A percentile compares a stretch with the other conserved stretches of the same genome.
Evolutionary conservation across 2,797 vertebrate genomes (phyloP).

Genomic region (Rhynchonycteris naso): DNA sequence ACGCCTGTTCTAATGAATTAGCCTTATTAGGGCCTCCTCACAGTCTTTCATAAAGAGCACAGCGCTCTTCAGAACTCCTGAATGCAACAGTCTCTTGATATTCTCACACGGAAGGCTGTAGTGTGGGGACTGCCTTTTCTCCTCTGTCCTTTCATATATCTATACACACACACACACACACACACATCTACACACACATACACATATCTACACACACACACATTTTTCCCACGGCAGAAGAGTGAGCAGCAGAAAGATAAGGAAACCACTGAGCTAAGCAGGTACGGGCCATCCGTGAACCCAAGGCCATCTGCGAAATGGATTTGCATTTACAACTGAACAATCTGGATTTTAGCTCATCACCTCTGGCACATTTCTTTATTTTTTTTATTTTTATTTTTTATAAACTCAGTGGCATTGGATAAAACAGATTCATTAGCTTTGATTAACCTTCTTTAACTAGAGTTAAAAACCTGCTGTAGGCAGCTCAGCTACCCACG

Average conservation of each 20-base stretch:
- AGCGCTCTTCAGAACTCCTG: constrained; percentile 69
- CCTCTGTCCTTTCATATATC: constrained; percentile 32
- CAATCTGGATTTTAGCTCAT: constrained; percentile 80
- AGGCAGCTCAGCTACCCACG: constrained; percentile 84
- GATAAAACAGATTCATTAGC: constrained; percentile 89
- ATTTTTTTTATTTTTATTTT: constrained; percentile 60
- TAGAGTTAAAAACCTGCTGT: constrained; percentile 86
- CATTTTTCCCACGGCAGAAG: constrained; percentile 36
- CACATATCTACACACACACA: no score
- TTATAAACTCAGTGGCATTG: constrained; percentile 82
- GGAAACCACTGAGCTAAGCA: constrained; percentile 64
- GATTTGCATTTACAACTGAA: constrained; percentile 73
- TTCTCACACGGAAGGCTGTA: neutral
- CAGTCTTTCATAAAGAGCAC: constrained; percentile 63
- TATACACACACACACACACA: no score
- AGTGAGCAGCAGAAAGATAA: constrained; percentile 41
- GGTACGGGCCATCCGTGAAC: neutral
- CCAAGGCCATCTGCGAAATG: constrained; percentile 59
- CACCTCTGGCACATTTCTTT: constrained; percentile 74
- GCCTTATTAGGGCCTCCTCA: constrained; percentile 62
- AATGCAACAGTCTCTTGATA: constrained; percentile 73
- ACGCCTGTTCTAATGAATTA: constrained; percentile 63
- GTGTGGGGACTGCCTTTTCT: constrained; percentile 13
- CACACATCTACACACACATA: neutral
- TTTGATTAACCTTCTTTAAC: constrained; percentile 90